These are phyloP conservation scores for Promerops cafer DNA, from an alignment of 2,113 vertebrate species.

Conservation along the genomic window DNA sequence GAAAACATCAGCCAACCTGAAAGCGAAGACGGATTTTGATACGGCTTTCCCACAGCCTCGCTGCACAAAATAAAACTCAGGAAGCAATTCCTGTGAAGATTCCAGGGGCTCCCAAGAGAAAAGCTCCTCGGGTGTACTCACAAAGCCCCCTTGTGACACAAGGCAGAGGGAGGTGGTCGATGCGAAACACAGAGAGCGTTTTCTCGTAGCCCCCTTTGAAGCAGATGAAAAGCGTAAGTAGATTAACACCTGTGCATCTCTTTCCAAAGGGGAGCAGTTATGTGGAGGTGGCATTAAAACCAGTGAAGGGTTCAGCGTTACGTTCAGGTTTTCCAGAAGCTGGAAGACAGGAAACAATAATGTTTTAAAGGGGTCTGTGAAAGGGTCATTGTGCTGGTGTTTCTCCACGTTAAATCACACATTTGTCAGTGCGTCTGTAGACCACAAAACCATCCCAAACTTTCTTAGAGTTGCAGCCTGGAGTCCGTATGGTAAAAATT, in stretches of 20 bases:
- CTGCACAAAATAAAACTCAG: neutral
- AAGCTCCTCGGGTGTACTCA: neutral
- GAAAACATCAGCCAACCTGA: neutral
- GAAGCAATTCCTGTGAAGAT: neutral
- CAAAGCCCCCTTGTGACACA: neutral
- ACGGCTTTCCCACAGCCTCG: neutral
- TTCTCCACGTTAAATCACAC: slow-evolving; percentile 47
- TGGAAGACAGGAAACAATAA: slow-evolving; percentile 56
- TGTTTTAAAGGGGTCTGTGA: slow-evolving; percentile 36
- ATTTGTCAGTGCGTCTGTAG: slow-evolving; percentile 57
- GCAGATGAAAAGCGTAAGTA: neutral
- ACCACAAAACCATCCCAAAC: slow-evolving; percentile 46
- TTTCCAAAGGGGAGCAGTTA: slow-evolving; percentile 20
- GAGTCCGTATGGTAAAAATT: slow-evolving; percentile 23
- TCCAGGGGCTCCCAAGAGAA: neutral
- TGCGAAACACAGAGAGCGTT: neutral
- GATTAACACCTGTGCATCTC: slow-evolving; percentile 52
- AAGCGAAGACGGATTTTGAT: neutral
- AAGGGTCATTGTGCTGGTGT: slow-evolving; percentile 53
- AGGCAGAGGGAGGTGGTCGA: neutral
- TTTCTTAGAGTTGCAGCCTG: slow-evolving; percentile 23
- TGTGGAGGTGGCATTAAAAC: neutral
- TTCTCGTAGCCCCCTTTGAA: neutral
- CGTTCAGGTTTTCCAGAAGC: slow-evolving; percentile 1
- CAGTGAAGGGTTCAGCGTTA: slow-evolving; percentile 5